phyloP scores from a whole-genome alignment of 1,140 invertebrate genomes.

The Aphelinus certus region DNA sequence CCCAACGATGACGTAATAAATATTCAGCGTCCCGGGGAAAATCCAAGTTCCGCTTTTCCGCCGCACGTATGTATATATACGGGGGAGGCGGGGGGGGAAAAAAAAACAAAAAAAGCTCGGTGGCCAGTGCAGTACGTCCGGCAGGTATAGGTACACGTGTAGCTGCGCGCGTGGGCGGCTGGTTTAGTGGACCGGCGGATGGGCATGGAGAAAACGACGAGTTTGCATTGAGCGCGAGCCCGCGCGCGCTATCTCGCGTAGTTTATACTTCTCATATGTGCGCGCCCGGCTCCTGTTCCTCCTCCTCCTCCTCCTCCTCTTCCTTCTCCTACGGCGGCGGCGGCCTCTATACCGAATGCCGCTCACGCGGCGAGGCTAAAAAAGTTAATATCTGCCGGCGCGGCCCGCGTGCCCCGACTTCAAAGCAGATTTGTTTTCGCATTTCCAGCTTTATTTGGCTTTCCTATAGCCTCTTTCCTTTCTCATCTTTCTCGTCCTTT shows the following conservation, averaged over 20 bases:
- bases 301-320: conserved; percentile 6
- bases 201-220: conserved; percentile 37
- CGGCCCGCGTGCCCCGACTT: conserved; percentile 53
- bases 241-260: conserved; percentile 37
- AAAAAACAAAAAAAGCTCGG: too few relatives aligned
- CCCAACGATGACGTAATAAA: too few relatives aligned
- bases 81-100: too few relatives aligned
- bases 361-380: conserved; percentile 56
- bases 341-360: conserved; percentile 40
- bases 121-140: too few relatives aligned
- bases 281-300: background rate
- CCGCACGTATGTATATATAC: too few relatives aligned
- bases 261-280: conserved; percentile 47
- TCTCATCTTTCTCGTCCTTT: conserved; percentile 5
- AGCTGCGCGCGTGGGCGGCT: too few relatives aligned
- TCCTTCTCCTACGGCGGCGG: background rate
- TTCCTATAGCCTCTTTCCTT: conserved; percentile 42
- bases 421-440: conserved; percentile 61
- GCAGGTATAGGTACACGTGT: too few relatives aligned
- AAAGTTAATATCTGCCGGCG: conserved; percentile 60
- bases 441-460: conserved; percentile 54
- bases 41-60: too few relatives aligned
- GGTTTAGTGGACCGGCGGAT: conserved; percentile 16
- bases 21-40: too few relatives aligned
- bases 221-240: conserved; percentile 36